Percentiles rank a stretch among this genome's conserved stretches.
Conservation (phyloP, 2,888 invertebrate species). For the Cyclophora albipunctata region DNA sequence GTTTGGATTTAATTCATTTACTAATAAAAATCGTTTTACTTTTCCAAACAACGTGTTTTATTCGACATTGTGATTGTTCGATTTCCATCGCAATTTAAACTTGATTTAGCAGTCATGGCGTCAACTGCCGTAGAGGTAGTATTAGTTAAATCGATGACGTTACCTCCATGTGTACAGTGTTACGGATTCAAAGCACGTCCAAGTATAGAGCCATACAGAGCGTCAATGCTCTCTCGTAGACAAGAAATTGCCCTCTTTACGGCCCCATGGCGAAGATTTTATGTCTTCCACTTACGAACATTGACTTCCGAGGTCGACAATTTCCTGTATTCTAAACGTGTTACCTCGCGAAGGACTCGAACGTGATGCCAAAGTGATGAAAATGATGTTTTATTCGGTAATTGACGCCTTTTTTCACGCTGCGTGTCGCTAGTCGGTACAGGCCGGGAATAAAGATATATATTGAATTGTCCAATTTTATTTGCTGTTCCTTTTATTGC, state of each 20-base stretch:
- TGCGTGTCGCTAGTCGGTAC: not conserved
- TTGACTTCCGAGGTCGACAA: slow-evolving; percentile 52
- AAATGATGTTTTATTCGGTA: slow-evolving; percentile 9
- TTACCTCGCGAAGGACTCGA: slow-evolving; percentile 25
- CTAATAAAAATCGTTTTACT: too few relatives aligned
- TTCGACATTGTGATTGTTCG: too few relatives aligned
- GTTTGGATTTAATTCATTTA: too few relatives aligned
- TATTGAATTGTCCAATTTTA: too few relatives aligned
- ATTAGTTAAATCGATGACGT: too few relatives aligned
- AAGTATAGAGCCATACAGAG: slow-evolving; percentile 40
- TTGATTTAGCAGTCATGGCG: too few relatives aligned
- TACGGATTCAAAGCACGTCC: slow-evolving; percentile 49
- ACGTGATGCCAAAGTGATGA: slow-evolving; percentile 20
- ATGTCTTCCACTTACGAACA: slow-evolving; percentile 56
- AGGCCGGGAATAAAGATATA: not conserved
- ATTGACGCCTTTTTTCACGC: slow-evolving; percentile 8
- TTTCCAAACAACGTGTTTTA: too few relatives aligned
- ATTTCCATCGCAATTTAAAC: too few relatives aligned
- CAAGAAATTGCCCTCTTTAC: slow-evolving; percentile 63
- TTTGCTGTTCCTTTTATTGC: too few relatives aligned
- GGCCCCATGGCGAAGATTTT: slow-evolving; percentile 56
- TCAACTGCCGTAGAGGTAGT: too few relatives aligned
- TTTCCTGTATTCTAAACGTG: slow-evolving; percentile 47
- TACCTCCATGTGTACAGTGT: slow-evolving; percentile 6
- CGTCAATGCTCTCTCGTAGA: slow-evolving; percentile 46